Evolutionary conservation across 1,140 invertebrate species (phyloP), one percentile per base, ranked within the genome.

Genomic region (Saccostrea echinata): DNA sequence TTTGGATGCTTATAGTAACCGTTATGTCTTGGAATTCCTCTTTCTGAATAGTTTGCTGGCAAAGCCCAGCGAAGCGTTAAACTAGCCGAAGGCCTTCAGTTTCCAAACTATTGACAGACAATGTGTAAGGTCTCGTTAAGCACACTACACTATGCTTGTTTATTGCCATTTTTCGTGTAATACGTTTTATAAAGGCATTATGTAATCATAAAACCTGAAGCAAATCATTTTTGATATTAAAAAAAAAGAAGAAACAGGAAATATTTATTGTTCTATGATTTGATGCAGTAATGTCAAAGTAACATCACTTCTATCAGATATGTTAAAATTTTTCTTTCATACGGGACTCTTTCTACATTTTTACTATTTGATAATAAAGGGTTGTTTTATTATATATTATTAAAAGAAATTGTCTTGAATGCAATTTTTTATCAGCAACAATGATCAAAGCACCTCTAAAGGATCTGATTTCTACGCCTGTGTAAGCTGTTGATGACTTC

Each of bases 21-120:
- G 27, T 16, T 33, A 76, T 30, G 68, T 76, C 68, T 76, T 76
- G 68, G 68, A 76, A 76, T 76, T 76, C 68, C 27, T 76, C 68
- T 76, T 11, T 76, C 27, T 76, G 27, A 30, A 76, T 27, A 30
- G 16, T 16, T 33, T 30, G 27, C 24, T 13, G 27, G 27, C 30
- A 27, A 33, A 30, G 11, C 3, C 24, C 27, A 30, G 11, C 30
- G 68, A 76, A 30, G 30, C 30, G 30, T 30, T 30, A 33, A 33
- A 33, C 68, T 76, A 27, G 68, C 68, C 68, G 30, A 30, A 76
- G 68, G 68, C 68, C 27, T 33, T 11, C 27, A 27, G 30, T 13
- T 27, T 33, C 3, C 4, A 30, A 76, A 16, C 27, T 76, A 30
- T 76, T 30, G 68, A 30, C 13, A 76, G 68, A 33, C 24, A 76